Percentiles rank a stretch among this genome's conserved stretches.
Conservation (phyloP, 1,140 invertebrate genomes). For the Hestina assimilis region DNA sequence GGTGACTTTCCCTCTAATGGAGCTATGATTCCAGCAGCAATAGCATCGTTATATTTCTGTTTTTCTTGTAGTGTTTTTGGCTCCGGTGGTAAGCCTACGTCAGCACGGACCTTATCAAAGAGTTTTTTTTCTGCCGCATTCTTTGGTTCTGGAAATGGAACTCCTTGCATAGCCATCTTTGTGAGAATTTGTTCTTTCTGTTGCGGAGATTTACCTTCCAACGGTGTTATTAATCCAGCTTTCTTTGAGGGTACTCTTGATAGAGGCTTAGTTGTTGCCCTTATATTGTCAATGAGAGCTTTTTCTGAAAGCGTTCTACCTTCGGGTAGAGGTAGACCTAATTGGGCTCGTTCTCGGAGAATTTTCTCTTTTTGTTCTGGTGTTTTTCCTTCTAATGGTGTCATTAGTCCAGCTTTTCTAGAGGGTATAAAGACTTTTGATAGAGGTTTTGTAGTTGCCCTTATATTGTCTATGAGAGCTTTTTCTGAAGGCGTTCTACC, state of each 20-base stretch:
- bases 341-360: constrained; percentile 14
- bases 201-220: constrained; percentile 33
- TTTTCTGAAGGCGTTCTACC: constrained; percentile 36
- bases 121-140: constrained; percentile 36
- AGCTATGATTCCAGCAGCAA: constrained; percentile 27
- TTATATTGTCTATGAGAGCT: constrained; percentile 33
- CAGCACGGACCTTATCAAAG: constrained; percentile 33
- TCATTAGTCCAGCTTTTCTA: constrained; percentile 23
- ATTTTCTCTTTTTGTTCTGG: constrained; percentile 23
- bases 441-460: no score
- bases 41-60: constrained; percentile 32
- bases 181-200: constrained; percentile 43
- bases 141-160: constrained; percentile 37
- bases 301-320: constrained; percentile 29
- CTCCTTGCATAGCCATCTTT: constrained; percentile 32
- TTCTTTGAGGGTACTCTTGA: no score
- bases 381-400: constrained; percentile 30
- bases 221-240: constrained; percentile 26
- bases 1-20: constrained; percentile 19
- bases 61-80: constrained; percentile 26
- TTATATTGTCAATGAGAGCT: background rate
- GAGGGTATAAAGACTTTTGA: no score
- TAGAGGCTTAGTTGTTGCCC: no score
- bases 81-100: constrained; percentile 34
- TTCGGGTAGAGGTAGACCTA: constrained; percentile 24